These are phyloP conservation scores for Brachypteracias leptosomus DNA, from an alignment of 2,113 vertebrate species.

Conservation along the genomic window DNA sequence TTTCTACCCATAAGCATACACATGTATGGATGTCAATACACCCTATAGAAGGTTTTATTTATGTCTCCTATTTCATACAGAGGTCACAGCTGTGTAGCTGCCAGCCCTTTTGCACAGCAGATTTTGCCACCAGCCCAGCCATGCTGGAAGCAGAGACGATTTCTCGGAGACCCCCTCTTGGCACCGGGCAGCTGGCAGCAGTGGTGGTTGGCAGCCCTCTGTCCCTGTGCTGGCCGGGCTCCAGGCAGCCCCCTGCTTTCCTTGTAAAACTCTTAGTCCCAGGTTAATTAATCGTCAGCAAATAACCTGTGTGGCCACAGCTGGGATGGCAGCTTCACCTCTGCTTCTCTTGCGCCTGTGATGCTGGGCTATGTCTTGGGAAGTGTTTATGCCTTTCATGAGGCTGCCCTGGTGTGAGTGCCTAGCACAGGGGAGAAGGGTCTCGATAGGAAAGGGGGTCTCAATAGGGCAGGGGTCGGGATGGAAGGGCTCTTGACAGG, in stretches of 20 bases:
- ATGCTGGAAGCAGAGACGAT: fast-evolving
- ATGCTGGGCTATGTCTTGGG: fast-evolving
- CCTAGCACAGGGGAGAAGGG: background rate
- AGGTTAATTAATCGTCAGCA: slow-evolving; percentile 35
- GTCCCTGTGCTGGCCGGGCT: background rate
- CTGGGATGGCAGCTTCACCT: background rate
- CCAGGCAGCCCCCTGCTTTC: background rate
- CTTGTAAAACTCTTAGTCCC: slow-evolving; percentile 26
- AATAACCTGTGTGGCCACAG: background rate
- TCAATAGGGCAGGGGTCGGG: background rate
- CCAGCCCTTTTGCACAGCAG: background rate
- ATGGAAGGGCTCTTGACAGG: background rate
- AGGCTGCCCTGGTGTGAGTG: too few species aligned
- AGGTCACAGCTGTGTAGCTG: background rate
- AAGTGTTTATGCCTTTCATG: fast-evolving
- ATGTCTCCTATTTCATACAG: background rate
- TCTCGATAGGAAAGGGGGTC: background rate
- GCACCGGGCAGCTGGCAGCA: slow-evolving; percentile 8
- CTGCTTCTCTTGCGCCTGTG: fast-evolving
- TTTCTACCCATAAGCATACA: fast-evolving
- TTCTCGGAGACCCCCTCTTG: background rate
- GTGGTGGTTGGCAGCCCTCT: background rate
- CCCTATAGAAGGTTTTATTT: fast-evolving
- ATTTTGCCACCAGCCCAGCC: background rate
- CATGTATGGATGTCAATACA: fast-evolving